Evolutionary conservation across 2,888 invertebrate genomes (phyloP), one percentile per base, ranked within the genome.

Genomic region (Caenorhabditis plicata): DNA sequence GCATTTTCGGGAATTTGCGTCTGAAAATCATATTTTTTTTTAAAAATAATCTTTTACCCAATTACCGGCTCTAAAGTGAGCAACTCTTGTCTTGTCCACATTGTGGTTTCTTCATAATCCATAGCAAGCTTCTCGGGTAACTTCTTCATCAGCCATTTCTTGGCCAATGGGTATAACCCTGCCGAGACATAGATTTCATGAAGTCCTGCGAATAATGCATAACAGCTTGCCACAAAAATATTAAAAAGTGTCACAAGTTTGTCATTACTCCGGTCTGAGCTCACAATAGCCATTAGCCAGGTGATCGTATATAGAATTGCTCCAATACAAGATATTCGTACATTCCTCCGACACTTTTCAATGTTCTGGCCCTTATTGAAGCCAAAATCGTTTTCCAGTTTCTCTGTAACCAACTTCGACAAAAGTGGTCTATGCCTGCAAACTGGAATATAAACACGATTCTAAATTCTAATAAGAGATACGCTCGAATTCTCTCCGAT

Each of bases 331-430:
- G 50, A 60, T n/a, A 44, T 44, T 19, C 44, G 15, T 2, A 47
- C 44, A 35, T 60, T 60, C 3, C 60, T 19, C 3, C 50, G 60
- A 38, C 60, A 60, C 33, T 60, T 60, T 23, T 60, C 60, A 9
- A 50, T 44, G n/a, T 39, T 38, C 44, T 51, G 51, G 4, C 60
- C 60, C 23, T 50, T 39, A 7, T 39, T 3, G n/a, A 50, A 17
- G 22, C 60, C 60, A n/a, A 47, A 46, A 20, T 47, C 8, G n/a
- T 35, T 13, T 15, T 54, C 60, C 13, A 60, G 49, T 35, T 35
- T 15, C 31, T 49, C 38, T 17, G 45, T 41, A 4, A 60, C 42
- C 33, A 50, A 50, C 20, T 46, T 27, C 29, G 54, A 27, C 42
- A 44, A 47, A 1, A 60, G 33, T 15, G 60, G 60, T 22, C 60